A percentile compares a stretch with the other conserved stretches of the same genome.
These are phyloP conservation scores for Verasper variegatus DNA, from an alignment of 2,113 vertebrate species.

Conservation along the genomic window DNA sequence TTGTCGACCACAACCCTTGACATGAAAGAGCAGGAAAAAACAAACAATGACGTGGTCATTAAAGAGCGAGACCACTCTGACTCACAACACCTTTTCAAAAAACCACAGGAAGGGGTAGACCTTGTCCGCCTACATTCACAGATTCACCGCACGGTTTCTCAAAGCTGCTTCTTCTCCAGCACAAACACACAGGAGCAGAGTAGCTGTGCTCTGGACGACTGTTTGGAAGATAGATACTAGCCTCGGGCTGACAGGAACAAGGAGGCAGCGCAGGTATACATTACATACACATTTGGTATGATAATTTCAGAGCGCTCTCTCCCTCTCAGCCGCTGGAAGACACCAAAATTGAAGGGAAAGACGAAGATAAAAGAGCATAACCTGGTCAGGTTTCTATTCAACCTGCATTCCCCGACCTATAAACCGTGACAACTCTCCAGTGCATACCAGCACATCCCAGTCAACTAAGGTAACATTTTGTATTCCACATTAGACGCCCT, in stretches of 20 bases:
- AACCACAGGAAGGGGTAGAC: neutral
- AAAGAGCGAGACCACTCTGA: neutral
- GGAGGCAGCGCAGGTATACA: slow-evolving; percentile 11
- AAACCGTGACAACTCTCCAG: neutral
- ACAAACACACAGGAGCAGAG: neutral
- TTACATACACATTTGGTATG: slow-evolving; percentile 45
- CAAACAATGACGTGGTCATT: neutral
- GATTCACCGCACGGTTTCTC: neutral
- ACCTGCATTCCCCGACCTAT: slow-evolving; percentile 14
- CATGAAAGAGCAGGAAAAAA: neutral
- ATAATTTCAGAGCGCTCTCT: slow-evolving; percentile 48
- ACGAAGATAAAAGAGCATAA: neutral
- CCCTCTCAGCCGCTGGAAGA: slow-evolving; percentile 20
- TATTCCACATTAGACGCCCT: neutral
- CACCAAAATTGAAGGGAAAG: slow-evolving; percentile 1
- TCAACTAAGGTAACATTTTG: slow-evolving; percentile 34
- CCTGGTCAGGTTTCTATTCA: slow-evolving; percentile 13
- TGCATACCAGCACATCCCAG: slow-evolving; percentile 19
- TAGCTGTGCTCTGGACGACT: slow-evolving; percentile 2
- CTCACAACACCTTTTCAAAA: slow-evolving; percentile 12
- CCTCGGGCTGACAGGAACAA: slow-evolving; percentile 32
- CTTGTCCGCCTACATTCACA: neutral
- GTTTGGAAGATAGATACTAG: slow-evolving; percentile 23
- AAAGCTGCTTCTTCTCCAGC: neutral
- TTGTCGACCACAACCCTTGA: too few relatives aligned